Base-by-base conservation (phyloP, 2,888 invertebrate species). In the Erebia aethiops region DNA sequence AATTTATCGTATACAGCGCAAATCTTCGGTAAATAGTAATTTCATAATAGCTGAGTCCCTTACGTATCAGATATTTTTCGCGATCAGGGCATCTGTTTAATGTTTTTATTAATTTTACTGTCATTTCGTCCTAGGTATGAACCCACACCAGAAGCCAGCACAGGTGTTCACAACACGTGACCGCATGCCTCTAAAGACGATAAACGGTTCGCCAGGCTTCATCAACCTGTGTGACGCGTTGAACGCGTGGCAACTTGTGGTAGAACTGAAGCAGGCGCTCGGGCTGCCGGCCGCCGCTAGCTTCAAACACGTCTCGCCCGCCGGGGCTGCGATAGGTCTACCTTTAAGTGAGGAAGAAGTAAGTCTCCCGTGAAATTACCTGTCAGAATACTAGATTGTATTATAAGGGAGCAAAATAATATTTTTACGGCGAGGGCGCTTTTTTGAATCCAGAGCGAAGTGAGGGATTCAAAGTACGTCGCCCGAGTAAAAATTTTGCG, bases 281-380 rank as follows among this genome's bases (percentile, higher is more conserved):
- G 95, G 95, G 5, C 86, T 98, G 43, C 98, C 99, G 0, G 99
- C 99, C 0, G 98, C 99, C 0, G 96, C 98, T 0, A 99, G 99
- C 71, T 99, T 99, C 89, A 99, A 99, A 85, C 99, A 99, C 86
- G 99, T 99, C 8, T 99, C 99, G 41, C 99, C 99, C 0, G 99
- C 99, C 14, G 99, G 99, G 4, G 99, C 99, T 1, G 99, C 99
- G 67, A 96, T 99, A 1, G 99, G 97, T 0, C 92, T 96, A 49
- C 97, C 98, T 0, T 91, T 99, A 49, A 95, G 95, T 72, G 87
- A 91, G 5, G 95, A 95, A 51, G 96, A 96, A 91, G 95, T 95
- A 77, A 81, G 71, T 67, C 35, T 62, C 21, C 11, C 43, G 10
- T n/a, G n/a, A n/a, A n/a, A n/a, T n/a, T n/a, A n/a, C n/a, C n/a